Base-by-base conservation (phyloP, 2,797 vertebrate species). In the Onychomys torridus region DNA sequence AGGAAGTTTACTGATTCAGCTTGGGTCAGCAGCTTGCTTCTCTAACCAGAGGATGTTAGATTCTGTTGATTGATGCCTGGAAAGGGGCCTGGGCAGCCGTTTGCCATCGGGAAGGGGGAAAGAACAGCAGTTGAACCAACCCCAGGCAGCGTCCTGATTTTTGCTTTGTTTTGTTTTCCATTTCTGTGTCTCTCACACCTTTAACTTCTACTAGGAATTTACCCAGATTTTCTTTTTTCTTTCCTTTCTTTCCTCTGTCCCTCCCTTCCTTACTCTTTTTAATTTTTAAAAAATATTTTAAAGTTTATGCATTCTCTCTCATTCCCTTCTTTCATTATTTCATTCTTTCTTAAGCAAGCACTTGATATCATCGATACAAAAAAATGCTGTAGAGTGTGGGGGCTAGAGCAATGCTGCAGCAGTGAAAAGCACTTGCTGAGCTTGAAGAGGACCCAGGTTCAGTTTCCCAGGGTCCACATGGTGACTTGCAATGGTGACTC, bases 161-260 rank as follows among this genome's bases (percentile, higher is more conserved):
- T 65, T 85, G 63, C 49, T 85, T 52, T 52, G 46, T 52, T 85
- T 69, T 46, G 73, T 40, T 43, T 32, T 2, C 3, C 61, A 13
- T 85, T 46, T 12, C 40, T 67, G 7, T 57, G 4, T 73, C 57
- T 85, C 5, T 32, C n/a, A 37, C 23, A 6, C 55, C 37, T 29
- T 77, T 89, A 57, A 43, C 37, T 89, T 96, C 23, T 85, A 34
- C 5, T 71, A 40, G 57, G 17, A 87, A 94, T 87, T 92, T 32
- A 55, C n/a, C 69, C 67, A 69, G 43, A 32, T 57, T 75, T 90
- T 91, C 65, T 90, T 23, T 32, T 55, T 90, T 89, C 71, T 17
- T 91, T 76, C 8, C 75, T 19, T 52, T 0, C 34, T 21, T 86
- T 10, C 17, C 2, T 29, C 32, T 34, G 4, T 71, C 23, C 7